Evolutionary conservation across 2,888 invertebrate genomes (phyloP).

Genomic region (Polymixis flavicincta): DNA sequence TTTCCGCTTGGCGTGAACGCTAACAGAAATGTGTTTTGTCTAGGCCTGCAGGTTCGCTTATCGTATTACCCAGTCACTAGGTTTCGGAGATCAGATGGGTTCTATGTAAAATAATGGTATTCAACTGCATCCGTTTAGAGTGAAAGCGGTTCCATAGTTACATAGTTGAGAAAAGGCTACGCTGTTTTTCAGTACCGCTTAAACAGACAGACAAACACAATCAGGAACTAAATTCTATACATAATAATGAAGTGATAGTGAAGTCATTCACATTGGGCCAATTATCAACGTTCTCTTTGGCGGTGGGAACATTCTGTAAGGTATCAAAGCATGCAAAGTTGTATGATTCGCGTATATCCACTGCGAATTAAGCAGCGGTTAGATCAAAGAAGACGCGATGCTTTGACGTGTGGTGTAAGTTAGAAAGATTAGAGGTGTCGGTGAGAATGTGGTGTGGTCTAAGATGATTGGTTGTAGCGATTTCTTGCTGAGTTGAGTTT

Average conservation of each 20-base stretch:
- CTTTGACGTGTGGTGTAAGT: constrained; percentile 59
- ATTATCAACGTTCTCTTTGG: constrained; percentile 56
- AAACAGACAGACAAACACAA: constrained; percentile 14
- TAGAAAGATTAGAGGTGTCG: constrained; percentile 26
- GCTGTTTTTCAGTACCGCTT: not conserved
- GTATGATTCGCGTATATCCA: constrained; percentile 70
- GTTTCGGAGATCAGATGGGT: too few species aligned
- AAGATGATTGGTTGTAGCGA: not conserved
- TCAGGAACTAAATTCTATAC: constrained; percentile 5
- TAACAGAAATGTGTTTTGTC: too few species aligned
- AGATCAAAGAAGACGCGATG: constrained; percentile 69
- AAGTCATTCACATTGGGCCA: constrained; percentile 59
- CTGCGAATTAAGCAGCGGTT: constrained; percentile 70
- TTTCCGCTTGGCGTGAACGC: too few species aligned
- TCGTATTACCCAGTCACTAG: not conserved
- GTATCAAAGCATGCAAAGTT: constrained; percentile 70
- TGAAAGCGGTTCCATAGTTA: not conserved
- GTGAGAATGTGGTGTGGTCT: constrained; percentile 23
- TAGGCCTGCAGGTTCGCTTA: too few species aligned
- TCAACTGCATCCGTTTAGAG: not conserved
- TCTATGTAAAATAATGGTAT: not conserved
- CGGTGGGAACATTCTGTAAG: constrained; percentile 62
- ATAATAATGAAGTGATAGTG: constrained; percentile 29
- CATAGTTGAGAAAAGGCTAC: not conserved
- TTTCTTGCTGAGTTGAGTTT: not conserved